Base-by-base conservation (phyloP, 2,113 vertebrate genomes). In the Scomber colias region DNA sequence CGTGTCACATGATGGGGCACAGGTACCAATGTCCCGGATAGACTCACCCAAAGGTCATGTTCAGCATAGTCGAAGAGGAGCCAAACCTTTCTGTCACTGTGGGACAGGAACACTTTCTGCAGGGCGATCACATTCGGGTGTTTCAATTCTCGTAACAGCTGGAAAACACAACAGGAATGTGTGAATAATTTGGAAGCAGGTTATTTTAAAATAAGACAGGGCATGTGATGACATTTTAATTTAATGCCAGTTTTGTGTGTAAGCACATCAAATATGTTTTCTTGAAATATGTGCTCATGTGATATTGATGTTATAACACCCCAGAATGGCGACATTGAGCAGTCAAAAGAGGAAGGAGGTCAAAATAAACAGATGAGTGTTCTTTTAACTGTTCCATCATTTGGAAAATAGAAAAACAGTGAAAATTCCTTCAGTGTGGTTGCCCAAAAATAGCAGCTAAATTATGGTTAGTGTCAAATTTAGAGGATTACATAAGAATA, bases 31-130 rank as follows among this genome's bases (percentile, higher is more conserved):
- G 3, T 24, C n/a, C 1, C 9, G 21, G 14, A 64, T 10, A 62
- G 13, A 91, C 92, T 98, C 96, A 99, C 98, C 98, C 98, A 99
- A 66, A 99, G 96, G 82, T 99, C 98, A 76, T 99, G 98, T 83
- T 99, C 98, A 5, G 98, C 98, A 4, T 99, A 99, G 92, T 99
- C 98, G 78, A 99, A 99, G 75, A 99, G 96, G 88, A 99, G 97
- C 98, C 98, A 99, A 48, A 99, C 98, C 94, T 99, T 99, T 85
- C 98, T 96, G 93, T 99, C 98, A 44, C 97, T 98, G 75, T 99
- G 98, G 83, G 98, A 99, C 90, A 99, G 95, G 93, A 99, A 99
- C 85, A 99, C 98, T 85, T 99, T 99, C 89, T 99, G 98, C 92
- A 99, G 96, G 89, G 98, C 98, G 92, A 99, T 99, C 88, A 99